phyloP scores from a whole-genome alignment of 2,888 invertebrate species.

The Leucophenga maculata region DNA sequence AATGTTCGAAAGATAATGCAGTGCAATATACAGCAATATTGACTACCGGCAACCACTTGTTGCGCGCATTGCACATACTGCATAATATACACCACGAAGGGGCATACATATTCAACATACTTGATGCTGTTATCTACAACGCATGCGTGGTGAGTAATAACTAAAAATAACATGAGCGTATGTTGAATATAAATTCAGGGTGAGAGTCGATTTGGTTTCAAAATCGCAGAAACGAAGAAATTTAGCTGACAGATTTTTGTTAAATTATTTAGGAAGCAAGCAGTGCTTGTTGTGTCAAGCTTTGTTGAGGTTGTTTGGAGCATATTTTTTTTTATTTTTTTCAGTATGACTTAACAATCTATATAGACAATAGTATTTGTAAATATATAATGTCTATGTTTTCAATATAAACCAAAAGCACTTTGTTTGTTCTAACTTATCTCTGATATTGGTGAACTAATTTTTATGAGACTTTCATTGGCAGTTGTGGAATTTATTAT shows the following conservation, averaged over 20 bases:
- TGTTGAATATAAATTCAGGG: neutral
- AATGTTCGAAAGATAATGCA: slow-evolving; percentile 6
- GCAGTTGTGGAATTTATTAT: too few species aligned
- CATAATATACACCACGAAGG: neutral
- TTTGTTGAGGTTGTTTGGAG: neutral
- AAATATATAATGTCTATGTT: too few species aligned
- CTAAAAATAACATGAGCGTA: neutral
- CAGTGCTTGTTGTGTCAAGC: neutral
- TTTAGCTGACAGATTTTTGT: too few species aligned
- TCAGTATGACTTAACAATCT: too few species aligned
- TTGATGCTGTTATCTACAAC: neutral
- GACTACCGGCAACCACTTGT: slow-evolving; percentile 23
- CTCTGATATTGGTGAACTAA: too few species aligned
- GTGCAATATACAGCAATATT: neutral
- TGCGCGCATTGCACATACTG: neutral
- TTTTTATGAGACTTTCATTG: too few species aligned
- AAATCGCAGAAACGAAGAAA: neutral
- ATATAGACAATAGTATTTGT: too few species aligned
- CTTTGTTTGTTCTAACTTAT: too few species aligned
- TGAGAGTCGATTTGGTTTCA: neutral
- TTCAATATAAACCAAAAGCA: too few species aligned
- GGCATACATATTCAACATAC: neutral
- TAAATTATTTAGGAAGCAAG: too few species aligned
- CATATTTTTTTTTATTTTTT: neutral
- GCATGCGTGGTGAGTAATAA: slow-evolving; percentile 5